phyloP scores from a whole-genome alignment of 2,113 vertebrate species.

The Fregata magnificens region DNA sequence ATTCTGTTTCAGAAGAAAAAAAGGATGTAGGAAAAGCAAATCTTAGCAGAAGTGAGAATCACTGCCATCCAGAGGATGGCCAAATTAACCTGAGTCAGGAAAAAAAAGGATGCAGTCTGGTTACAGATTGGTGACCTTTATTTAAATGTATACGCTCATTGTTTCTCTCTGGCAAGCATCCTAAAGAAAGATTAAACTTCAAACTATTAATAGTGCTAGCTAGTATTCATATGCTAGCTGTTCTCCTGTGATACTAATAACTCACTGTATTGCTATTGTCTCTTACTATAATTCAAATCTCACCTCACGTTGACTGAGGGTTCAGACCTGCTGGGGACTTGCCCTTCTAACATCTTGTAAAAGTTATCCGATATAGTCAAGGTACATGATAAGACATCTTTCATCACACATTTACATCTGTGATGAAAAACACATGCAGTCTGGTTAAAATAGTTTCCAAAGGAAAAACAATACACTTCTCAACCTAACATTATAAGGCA shows the following conservation, averaged over 20 bases:
- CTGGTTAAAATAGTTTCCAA: background rate
- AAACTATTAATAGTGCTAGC: background rate
- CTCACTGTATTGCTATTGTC: background rate
- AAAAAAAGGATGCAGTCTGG: background rate
- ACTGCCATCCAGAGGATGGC: background rate
- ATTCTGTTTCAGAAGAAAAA: background rate
- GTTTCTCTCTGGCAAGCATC: background rate
- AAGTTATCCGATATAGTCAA: background rate
- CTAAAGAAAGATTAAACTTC: background rate
- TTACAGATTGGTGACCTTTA: background rate
- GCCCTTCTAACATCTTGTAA: background rate
- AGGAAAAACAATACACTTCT: background rate
- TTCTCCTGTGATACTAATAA: background rate
- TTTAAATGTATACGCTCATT: background rate
- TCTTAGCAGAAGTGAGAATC: background rate
- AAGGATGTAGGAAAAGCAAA: background rate
- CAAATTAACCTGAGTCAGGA: background rate
- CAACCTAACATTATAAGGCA: background rate
- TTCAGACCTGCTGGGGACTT: background rate
- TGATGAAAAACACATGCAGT: background rate
- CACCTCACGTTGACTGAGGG: background rate
- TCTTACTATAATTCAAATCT: background rate
- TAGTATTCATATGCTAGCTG: background rate
- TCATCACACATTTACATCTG: background rate
- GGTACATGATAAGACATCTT: background rate